Conservation (phyloP, 2,888 invertebrate genomes). For the Rhyacophila evoluta region DNA sequence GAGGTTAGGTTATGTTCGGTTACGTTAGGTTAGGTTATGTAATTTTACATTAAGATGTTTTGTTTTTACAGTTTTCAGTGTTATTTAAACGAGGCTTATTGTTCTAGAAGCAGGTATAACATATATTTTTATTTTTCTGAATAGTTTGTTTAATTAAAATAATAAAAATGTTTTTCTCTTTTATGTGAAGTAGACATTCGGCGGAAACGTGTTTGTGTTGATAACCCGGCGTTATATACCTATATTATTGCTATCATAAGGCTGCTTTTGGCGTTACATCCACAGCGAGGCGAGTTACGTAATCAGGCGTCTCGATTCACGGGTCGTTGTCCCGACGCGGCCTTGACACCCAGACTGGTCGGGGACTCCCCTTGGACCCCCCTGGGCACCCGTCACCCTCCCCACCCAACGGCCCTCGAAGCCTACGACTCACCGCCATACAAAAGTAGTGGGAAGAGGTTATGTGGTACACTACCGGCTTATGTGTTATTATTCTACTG, state of each 20-base stretch:
- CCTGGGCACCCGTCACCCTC: neutral
- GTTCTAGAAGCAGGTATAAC: too few species aligned
- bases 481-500: neutral
- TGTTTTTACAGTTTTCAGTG: too few species aligned
- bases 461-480: neutral
- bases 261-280: neutral
- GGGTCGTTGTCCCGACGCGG: constrained; percentile 17
- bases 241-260: neutral
- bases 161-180: too few species aligned
- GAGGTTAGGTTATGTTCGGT: too few species aligned
- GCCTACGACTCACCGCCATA: constrained; percentile 5
- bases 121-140: too few species aligned
- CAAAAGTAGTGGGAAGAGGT: constrained; percentile 3
- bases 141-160: too few species aligned
- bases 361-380: constrained; percentile 13
- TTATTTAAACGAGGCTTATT: too few species aligned
- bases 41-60: too few species aligned
- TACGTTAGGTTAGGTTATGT: too few species aligned
- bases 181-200: too few species aligned
- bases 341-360: constrained; percentile 24
- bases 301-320: constrained; percentile 19
- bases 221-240: too few species aligned
- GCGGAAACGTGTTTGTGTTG: too few species aligned
- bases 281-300: constrained; percentile 4
- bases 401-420: neutral